Evolutionary conservation across 2,113 vertebrate species (phyloP), one percentile per base, ranked within the genome.

Genomic region (Pomatostomus ruficeps): DNA sequence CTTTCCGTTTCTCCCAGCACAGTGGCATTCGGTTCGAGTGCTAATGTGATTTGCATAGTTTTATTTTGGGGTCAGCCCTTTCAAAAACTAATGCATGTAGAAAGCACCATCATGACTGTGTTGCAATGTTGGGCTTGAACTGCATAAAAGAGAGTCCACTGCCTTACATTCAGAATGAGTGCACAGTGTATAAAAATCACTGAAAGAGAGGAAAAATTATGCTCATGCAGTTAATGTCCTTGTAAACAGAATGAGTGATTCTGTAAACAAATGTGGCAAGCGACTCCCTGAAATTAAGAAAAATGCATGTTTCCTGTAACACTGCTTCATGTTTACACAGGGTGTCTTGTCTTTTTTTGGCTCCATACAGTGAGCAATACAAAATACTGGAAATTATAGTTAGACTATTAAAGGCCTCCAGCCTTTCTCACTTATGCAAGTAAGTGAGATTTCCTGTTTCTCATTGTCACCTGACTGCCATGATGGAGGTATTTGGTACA

Each of bases 171-270:
- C 94, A 88, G 76, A 88, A 95, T 96, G 94, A 96, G 72, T 77
- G 72, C 58, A 22, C 18, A 63, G 65, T 35, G 76, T 91, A 78
- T 86, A 96, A 94, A 90, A 95, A 80, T 95, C 79, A 51, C 63
- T n/a, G n/a, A n/a, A n/a, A 36, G 88, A 86, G 76, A 81, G 92
- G 88, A 95, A 96, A 95, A 93, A 90, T 86, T 15, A 88, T 80
- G 59, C 72, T 97, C 71, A 86, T 22, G 79, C 57, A 94, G 71
- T 85, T 90, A 89, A 91, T 91, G 94, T 83, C 85, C 78, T 46
- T 95, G 78, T 96, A 96, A 97, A 96, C 93, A 97, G 70, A 94
- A 94, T 70, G 85, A 96, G 88, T 90, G 79, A 96, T 92, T 92
- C 73, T 4, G 29, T 97, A 96, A 97, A 96, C 94, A 95, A 93